phyloP scores from a whole-genome alignment of 2,888 invertebrate genomes.

The Nomada ruficornis region DNA sequence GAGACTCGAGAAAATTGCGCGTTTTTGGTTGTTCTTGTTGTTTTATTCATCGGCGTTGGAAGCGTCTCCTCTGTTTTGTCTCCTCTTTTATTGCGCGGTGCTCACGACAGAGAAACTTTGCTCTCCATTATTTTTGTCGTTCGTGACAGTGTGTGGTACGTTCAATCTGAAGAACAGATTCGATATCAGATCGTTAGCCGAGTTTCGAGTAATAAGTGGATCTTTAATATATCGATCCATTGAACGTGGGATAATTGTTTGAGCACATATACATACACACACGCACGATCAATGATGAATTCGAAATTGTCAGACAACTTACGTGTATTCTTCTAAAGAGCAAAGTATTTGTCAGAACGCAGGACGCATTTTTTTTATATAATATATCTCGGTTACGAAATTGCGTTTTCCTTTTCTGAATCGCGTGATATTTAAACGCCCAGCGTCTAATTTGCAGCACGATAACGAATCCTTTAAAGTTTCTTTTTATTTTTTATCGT shows the following conservation, averaged over 20 bases:
- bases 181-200: background rate
- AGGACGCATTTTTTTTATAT: background rate
- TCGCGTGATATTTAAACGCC: background rate
- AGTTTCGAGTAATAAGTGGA: background rate
- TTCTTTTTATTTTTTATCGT: background rate
- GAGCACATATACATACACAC: background rate
- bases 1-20: conserved; percentile 46
- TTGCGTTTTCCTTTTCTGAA: background rate
- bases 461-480: conserved; percentile 3
- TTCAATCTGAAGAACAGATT: background rate
- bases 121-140: background rate
- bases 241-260: background rate
- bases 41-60: conserved; percentile 13
- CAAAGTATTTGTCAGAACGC: background rate
- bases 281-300: background rate
- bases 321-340: background rate
- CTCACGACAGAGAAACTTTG: conserved; percentile 9
- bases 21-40: background rate
- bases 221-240: background rate
- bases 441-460: background rate
- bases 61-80: background rate
- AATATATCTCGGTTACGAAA: background rate
- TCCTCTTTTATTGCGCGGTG: background rate
- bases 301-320: conserved; percentile 2
- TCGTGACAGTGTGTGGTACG: background rate